Evolutionary conservation across 2,113 vertebrate genomes (phyloP).

Genomic region (Spheniscus mendiculus): DNA sequence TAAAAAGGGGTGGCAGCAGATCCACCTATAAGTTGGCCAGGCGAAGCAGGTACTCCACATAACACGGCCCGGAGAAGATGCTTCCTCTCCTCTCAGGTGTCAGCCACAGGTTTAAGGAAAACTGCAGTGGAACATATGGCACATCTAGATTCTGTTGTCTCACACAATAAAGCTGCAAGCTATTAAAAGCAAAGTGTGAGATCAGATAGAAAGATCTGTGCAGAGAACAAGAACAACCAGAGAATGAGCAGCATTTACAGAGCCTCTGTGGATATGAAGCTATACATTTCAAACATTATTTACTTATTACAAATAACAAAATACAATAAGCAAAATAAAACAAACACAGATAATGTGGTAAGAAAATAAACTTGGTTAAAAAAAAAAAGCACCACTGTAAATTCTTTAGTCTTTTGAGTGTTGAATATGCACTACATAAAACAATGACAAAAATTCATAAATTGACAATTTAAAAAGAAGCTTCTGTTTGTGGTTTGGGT

Average conservation of each 20-base stretch:
- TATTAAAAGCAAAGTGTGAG: neutral
- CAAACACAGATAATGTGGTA: neutral
- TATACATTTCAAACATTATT: neutral
- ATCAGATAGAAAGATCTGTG: neutral
- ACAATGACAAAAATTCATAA: neutral
- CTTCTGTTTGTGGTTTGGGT: neutral
- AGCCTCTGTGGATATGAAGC: neutral
- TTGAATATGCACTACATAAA: neutral
- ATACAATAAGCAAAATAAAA: neutral
- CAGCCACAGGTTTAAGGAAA: neutral
- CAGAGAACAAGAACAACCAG: neutral
- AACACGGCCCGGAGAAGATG: neutral
- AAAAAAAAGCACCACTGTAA: neutral
- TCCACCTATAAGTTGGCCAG: fast-evolving
- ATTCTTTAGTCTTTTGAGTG: neutral
- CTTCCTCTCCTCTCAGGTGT: neutral
- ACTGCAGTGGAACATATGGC: neutral
- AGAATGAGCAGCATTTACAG: neutral
- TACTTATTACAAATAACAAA: neutral
- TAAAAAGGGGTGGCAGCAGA: neutral
- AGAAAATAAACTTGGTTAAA: neutral
- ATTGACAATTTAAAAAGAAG: neutral
- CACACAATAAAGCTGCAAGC: neutral
- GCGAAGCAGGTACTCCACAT: neutral
- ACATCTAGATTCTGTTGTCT: neutral